Base-by-base conservation (phyloP, 92 coral and sea anemone genomes). In the Epizoanthus stellaris region DNA sequence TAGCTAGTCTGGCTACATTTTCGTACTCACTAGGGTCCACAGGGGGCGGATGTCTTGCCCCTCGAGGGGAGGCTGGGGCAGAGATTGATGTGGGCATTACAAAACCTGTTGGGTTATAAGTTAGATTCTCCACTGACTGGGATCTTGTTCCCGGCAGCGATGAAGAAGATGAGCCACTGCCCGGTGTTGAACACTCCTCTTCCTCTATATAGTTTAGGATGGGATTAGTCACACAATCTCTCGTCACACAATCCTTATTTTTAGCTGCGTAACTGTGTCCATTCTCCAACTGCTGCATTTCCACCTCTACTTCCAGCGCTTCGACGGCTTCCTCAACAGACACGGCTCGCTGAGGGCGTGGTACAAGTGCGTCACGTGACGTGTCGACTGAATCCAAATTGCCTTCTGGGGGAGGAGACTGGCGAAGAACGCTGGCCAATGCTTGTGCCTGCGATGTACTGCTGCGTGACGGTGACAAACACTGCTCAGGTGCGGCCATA, bases 51-150 rank as follows among this genome's bases (percentile, higher is more conserved):
- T 94, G 99, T 81, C 95, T 89, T 67, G 91, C 95, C 86, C 99
- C 99, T 85, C 98, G 93, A 14, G 99, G 99, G 83, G 99, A 95
- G 64, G 99, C 89, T n/a, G 99, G 99, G 54, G 99, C 99, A 19
- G 99, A 97, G 11, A 80, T 91, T 2, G 95, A 95, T 63, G 85
- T 82, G 23, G 80, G 72, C 67, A 76, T 87, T 62, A 40, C 34
- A 67, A 67, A 39, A 70, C 63, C 54, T 59, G 60, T 19, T 23
- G 76, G 70, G 20, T 38, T 82, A 39, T 60, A 23, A 4, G 53
- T 53, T 30, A 92, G 61, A 64, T 88, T 90, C 63, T 94, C 98
- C 8, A 82, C 11, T 6, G 95, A 92, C 56, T 90, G 94, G 8
- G 93, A 84, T 21, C 93, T 91, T 16, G 96, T 92, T 45, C 85